These are phyloP conservation scores for Rhizomys pruinosus DNA, from an alignment of 2,113 vertebrate species.

Conservation along the genomic window DNA sequence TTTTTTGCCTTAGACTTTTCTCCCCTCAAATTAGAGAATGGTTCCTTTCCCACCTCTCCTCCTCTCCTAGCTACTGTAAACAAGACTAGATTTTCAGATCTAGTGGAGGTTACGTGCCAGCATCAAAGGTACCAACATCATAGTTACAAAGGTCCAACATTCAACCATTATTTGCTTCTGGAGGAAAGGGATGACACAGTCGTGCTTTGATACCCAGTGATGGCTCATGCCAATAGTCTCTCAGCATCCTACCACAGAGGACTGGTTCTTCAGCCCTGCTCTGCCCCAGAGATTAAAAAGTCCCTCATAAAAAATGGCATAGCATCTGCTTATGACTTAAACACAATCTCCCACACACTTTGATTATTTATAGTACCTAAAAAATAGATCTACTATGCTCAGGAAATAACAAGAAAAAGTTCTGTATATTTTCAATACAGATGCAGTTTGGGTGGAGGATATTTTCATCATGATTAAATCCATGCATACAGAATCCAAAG, in stretches of 20 bases:
- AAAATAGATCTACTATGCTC: not conserved
- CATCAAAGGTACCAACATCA: not conserved
- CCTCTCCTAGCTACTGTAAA: not conserved
- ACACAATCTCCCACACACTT: not conserved
- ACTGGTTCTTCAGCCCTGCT: not conserved
- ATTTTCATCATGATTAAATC: not conserved
- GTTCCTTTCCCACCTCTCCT: constrained; percentile 24
- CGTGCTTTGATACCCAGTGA: constrained; percentile 1
- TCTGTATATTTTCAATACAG: not conserved
- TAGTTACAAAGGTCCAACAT: not conserved
- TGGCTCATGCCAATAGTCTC: not conserved
- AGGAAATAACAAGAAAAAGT: not conserved
- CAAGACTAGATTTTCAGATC: not conserved
- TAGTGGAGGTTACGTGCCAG: not conserved
- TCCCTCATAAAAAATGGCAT: not conserved
- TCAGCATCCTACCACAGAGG: not conserved
- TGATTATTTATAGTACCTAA: not conserved
- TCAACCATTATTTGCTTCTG: not conserved
- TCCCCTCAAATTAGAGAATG: constrained; percentile 27
- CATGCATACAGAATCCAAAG: not conserved
- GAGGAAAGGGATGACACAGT: not conserved
- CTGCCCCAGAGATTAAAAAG: not conserved
- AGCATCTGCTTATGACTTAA: not conserved
- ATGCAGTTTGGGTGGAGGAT: not conserved
- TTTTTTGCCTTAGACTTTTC: constrained; percentile 5